Evolutionary conservation across 2,888 invertebrate genomes (phyloP), one percentile per base, ranked within the genome.

Genomic region (Ashinkailepas kermadecensis): DNA sequence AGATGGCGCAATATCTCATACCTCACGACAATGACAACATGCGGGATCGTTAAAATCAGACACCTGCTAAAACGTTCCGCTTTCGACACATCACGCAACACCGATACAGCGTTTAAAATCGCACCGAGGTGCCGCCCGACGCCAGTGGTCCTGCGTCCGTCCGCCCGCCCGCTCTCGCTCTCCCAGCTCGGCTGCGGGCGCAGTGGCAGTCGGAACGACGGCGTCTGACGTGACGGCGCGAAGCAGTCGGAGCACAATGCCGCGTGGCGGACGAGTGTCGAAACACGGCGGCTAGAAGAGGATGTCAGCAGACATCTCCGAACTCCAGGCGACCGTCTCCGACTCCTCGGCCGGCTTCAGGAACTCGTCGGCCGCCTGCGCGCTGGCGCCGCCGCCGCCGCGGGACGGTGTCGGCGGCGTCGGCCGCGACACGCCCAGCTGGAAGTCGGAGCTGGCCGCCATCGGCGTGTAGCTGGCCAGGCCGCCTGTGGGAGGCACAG

Each of bases 401-500:
- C 65, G 83, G 81, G 81, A 83, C 58, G 84, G 81, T 15, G 83
- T 74, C 84, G 87, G 89, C 85, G 90, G 90, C 54, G 74, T 11
- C 74, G 56, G 21, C 86, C 93, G 90, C 84, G 93, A 92, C 82
- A 95, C 91, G 81, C 95, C 95, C 83, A 95, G 90, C 89, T 93
- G 92, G 89, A 95, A 95, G 83, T 91, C 84, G 85, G 90, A 89
- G 85, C 89, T 90, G 84, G 90, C 89, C 81, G 91, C 91, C 89
- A 93, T 91, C 83, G 95, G 95, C 86, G 94, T 94, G 90, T 95
- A 95, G 87, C 92, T 93, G 84, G 93, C 91, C 87, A 95, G 90
- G 83, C 86, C 87, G 83, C 87, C 86, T 85, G 83, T 82, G 80
- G 58, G 57, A 18, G 74, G 59, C 25, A 58, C 23, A 80, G 74